Base-by-base conservation (phyloP, 1,140 invertebrate species). In the Diorhabda carinulata region DNA sequence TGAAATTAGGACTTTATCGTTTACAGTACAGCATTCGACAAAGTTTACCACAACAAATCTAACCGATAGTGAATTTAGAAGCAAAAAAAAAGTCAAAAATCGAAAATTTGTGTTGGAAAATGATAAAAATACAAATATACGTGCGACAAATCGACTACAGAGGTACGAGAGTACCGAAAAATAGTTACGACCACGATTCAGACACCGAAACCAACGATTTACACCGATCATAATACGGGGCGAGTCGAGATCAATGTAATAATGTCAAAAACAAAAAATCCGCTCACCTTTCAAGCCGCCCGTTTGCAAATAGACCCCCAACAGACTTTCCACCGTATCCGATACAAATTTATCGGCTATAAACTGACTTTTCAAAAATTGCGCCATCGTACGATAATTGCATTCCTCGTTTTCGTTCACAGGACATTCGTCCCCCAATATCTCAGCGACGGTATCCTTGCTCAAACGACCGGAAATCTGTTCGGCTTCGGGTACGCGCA, bases 261-360 rank as follows among this genome's bases (percentile, higher is more conserved):
- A 52, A 5, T 52, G 45, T 52, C 8, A 52, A 52, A 52, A 52
- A 52, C 8, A 6, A 52, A 58, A 62, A 65, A 56, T 47, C 44
- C 45, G 82, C 3, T 80, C 83, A 52, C 81, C 82, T 58, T 80
- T 72, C 9, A 87, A 75, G 2, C 87, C 85, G 70, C 83, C 86
- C 76, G 86, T 86, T 56, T 85, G 77, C 0, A 92, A 82, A 77
- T 93, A 92, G 9, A 89, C 90, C 0, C 94, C 95, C 43, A 96
- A 86, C 0, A 97, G 78, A 0, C 94, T 91, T 83, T 97, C 94
- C 3, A 96, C 87, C 74, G 86, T 87, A 82, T 97, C 94, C 2
- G 94, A 89, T 2, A 95, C 82, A 58, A 83, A 85, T 84, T 95
- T 86, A 72, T 87, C 84, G 3, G 80, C 78, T 2, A 91, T 77